A percentile compares a stretch with the other conserved stretches of the same genome.
phyloP scores from a whole-genome alignment of 1,140 invertebrate species.

The Triops cancriformis region DNA sequence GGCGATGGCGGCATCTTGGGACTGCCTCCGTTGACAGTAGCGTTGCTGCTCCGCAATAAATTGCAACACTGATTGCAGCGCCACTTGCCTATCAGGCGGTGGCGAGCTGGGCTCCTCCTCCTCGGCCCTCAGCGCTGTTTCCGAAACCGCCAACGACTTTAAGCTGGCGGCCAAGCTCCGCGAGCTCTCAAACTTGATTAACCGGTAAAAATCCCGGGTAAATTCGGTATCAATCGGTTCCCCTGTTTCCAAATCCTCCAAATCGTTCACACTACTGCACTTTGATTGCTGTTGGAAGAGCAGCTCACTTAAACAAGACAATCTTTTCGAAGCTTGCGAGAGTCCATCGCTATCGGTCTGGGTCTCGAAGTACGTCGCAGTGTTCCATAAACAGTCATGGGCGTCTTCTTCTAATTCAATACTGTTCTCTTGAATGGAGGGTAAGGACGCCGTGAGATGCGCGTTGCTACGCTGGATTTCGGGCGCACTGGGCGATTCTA shows the following conservation, averaged over 20 bases:
- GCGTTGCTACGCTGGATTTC: constrained; percentile 25
- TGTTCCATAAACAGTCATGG: constrained; percentile 63
- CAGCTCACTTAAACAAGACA: background rate
- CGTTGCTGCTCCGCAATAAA: constrained; percentile 68
- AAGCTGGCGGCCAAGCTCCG: constrained; percentile 62
- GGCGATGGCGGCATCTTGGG: constrained; percentile 38
- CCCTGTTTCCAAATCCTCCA: constrained; percentile 41
- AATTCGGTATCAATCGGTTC: constrained; percentile 56
- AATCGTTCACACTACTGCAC: background rate
- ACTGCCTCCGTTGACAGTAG: constrained; percentile 51
- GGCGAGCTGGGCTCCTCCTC: constrained; percentile 19
- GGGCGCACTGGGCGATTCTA: constrained; percentile 27
- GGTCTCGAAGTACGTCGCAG: constrained; percentile 46
- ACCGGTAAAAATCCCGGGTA: constrained; percentile 62
- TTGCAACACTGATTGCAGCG: constrained; percentile 59
- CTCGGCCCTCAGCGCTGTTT: background rate
- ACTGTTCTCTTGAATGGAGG: constrained; percentile 62
- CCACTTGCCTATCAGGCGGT: constrained; percentile 53
- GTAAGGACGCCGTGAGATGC: constrained; percentile 42
- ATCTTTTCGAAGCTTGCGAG: background rate
- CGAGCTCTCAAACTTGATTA: constrained; percentile 69
- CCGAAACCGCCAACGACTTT: constrained; percentile 12
- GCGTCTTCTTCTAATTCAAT: constrained; percentile 61
- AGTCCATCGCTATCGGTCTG: background rate
- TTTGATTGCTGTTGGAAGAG: constrained; percentile 1